phyloP scores from a whole-genome alignment of 2,888 invertebrate genomes.

The Amblyjoppa proteus region DNA sequence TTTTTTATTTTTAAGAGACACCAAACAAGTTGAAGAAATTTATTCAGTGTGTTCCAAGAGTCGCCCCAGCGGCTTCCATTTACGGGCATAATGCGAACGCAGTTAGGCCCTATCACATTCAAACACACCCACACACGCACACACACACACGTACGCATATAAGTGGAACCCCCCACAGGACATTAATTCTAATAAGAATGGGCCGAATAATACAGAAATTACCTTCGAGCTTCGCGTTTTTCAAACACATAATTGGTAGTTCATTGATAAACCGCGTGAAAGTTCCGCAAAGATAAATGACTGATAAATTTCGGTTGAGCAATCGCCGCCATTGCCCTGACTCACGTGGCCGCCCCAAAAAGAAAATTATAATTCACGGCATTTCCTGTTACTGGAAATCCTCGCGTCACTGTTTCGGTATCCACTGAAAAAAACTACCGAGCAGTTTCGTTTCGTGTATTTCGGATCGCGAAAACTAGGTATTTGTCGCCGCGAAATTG shows the following conservation, averaged over 20 bases:
- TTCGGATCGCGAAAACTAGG: neutral
- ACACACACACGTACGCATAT: neutral
- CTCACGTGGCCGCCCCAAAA: slow-evolving; percentile 61
- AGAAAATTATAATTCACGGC: slow-evolving; percentile 33
- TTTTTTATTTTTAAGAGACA: neutral
- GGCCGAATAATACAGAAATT: neutral
- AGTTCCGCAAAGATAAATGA: neutral
- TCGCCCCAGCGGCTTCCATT: slow-evolving; percentile 51
- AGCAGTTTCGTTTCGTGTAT: neutral
- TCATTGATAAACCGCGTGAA: neutral
- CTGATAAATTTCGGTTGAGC: slow-evolving; percentile 28
- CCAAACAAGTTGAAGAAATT: neutral
- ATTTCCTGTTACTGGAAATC: neutral
- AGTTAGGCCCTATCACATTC: neutral
- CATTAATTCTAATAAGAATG: neutral
- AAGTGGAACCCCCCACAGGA: neutral
- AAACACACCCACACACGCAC: neutral
- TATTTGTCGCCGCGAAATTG: neutral
- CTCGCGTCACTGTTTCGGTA: neutral
- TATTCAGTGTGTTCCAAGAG: neutral
- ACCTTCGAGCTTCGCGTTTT: neutral
- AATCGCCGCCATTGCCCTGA: slow-evolving; percentile 59
- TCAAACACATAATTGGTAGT: too few relatives aligned
- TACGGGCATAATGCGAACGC: slow-evolving; percentile 65
- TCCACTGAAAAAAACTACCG: neutral